Evolutionary conservation across 2,113 vertebrate genomes (phyloP).

Genomic region (Merops nubicus): DNA sequence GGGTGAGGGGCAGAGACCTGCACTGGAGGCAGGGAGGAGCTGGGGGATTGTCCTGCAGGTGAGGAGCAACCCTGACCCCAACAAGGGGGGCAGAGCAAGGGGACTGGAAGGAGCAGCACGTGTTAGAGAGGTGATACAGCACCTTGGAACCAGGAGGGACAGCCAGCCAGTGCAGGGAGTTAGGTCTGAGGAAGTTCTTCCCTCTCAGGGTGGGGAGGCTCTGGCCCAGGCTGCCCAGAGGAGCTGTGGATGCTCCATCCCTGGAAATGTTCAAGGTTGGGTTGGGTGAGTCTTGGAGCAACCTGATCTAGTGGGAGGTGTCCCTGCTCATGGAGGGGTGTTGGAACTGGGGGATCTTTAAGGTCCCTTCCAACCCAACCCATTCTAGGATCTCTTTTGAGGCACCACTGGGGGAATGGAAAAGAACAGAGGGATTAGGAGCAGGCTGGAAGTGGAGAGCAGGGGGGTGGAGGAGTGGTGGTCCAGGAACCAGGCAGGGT

Average conservation of each 20-base stretch:
- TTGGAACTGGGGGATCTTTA: not conserved
- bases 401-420: not conserved
- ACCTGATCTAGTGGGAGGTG: not conserved
- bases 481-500: not conserved
- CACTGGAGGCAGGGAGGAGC: not conserved
- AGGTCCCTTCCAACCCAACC: not conserved
- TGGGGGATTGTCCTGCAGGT: fast-evolving
- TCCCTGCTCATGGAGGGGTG: not conserved
- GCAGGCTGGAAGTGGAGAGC: not conserved
- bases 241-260: not conserved
- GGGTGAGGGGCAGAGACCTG: not conserved
- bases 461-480: fast-evolving
- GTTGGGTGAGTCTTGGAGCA: not conserved
- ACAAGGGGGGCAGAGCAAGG: not conserved
- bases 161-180: not conserved
- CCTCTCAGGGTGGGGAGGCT: not conserved
- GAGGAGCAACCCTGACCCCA: not conserved
- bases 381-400: not conserved
- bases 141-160: not conserved
- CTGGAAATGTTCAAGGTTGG: not conserved
- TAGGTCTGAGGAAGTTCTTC: not conserved
- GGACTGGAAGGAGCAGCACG: not conserved
- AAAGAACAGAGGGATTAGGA: not conserved
- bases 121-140: fast-evolving
- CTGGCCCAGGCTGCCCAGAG: not conserved